Evolutionary conservation across 2,113 vertebrate genomes (phyloP), one percentile per base, ranked within the genome.

Genomic region (Protomyctophum bolini): DNA sequence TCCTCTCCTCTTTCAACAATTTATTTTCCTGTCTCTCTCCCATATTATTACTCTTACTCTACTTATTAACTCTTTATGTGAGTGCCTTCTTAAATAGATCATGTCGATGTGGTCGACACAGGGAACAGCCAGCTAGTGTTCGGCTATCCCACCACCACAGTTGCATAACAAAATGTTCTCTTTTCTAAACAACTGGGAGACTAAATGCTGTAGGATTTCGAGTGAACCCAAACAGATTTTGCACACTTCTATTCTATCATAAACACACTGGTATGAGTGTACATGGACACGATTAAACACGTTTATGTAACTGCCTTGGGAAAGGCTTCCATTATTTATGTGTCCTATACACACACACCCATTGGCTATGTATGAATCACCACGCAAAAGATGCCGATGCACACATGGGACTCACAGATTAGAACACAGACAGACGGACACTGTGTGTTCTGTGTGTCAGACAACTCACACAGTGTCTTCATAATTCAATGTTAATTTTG

Each of bases 291-390:
- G 8, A 21, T 3, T 10, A 10, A 57, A 45, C 14, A 6, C 49
- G 77, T 77, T 86, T 81, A 70, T 78, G 76, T 65, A 76, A 63
- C 66, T 2, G 8, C 77, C 79, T 63, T 60, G 49, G 11, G 2
- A 72, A 28, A 69, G 29, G 58, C 66, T 67, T 48, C 60, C 54
- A 66, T 75, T 69, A 70, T 70, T 52, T 41, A 33, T 28, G 66
- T 79, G 81, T 80, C 74, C 72, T 72, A 63, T 14, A 49, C 65
- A 50, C 77, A 59, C 63, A 76, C 77, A 66, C 72, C 64, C 75
- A 77, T 81, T 54, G 14, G 58, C 15, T 10, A 21, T 1, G 1
- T 50, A 59, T 72, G 70, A 83, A 63, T 66, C 72, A 80, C 56
- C 33, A 50, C 7, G 59, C 33, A 4, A 41, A 4, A 3, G 33